Base-by-base conservation (phyloP, 2,797 vertebrate species). In the Sternarchorhynchus goeldii region DNA sequence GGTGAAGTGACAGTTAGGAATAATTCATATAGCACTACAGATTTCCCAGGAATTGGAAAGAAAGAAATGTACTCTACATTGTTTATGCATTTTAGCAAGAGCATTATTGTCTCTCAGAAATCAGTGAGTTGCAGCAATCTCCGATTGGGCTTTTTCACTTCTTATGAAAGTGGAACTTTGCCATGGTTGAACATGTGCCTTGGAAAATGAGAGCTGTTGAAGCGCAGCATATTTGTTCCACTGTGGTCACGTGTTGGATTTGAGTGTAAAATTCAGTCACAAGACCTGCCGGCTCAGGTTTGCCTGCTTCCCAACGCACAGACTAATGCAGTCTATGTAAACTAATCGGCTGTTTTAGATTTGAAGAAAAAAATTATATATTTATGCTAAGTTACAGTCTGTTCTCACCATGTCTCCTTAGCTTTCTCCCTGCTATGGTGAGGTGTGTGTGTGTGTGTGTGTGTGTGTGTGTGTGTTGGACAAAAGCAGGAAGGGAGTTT, bases 401-500 rank as follows among this genome's bases (percentile, higher is more conserved):
- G 1, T 75, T 79, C 53, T 79, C 6, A 2, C n/a, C 39, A 16
- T 66, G 55, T 50, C 55, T 78, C 29, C 53, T 17, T 32, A 59
- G 63, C 34, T 55, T n/a, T 41, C 34, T 73, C 41, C 67, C 10
- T 53, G 31, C 31, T 53, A 25, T 18, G 10, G 31, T 18, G 10
- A 20, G 56, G 21, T 65, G 4, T 71, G 29, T 65, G 7, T 68
- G 32, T 76, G 29, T 53, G 39, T 63, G 67, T 60, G 18, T 41
- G 18, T 60, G 31, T 68, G 29, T 77, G 39, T 69, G n/a, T 70
- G 68, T 80, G 3, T 75, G 74, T 72, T 73, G 87, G 89, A 94
- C 92, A 94, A 94, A 92, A 91, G 85, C 92, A 93, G 93, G 92
- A 94, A 94, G 91, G 91, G 92, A 92, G 89, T 89, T 86, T 89